Evolutionary conservation across 2,797 vertebrate genomes (phyloP).

Genomic region (Graptemys geographica): DNA sequence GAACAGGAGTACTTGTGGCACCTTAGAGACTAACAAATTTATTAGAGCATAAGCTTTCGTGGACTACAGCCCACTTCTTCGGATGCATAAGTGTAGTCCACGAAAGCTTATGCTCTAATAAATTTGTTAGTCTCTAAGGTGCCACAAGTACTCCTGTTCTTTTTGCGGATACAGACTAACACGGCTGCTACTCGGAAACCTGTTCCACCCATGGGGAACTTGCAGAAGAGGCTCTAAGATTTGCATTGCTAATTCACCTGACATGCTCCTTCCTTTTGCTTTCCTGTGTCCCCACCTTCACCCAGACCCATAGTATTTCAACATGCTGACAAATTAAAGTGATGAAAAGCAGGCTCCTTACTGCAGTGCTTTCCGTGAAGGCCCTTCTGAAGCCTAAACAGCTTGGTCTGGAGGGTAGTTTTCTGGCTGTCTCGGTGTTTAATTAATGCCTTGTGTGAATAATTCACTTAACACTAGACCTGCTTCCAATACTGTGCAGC

Average conservation of each 20-base stretch:
- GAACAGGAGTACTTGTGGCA: too few species aligned
- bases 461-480: background rate
- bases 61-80: too few species aligned
- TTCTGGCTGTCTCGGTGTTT: background rate
- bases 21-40: too few species aligned
- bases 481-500: background rate
- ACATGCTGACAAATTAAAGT: background rate
- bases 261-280: background rate
- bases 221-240: background rate
- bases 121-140: too few species aligned
- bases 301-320: accelerated
- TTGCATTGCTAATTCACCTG: background rate
- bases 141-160: too few species aligned
- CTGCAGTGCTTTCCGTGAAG: accelerated
- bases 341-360: accelerated
- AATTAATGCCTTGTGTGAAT: accelerated
- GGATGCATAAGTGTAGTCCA: too few species aligned
- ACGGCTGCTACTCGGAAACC: too few species aligned
- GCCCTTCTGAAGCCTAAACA: background rate
- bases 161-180: too few species aligned
- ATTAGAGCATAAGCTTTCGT: too few species aligned
- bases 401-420: background rate
- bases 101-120: too few species aligned
- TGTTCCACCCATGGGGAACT: background rate
- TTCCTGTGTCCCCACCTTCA: background rate